phyloP scores from a whole-genome alignment of 2,797 vertebrate genomes.

The Buceros bicornis region DNA sequence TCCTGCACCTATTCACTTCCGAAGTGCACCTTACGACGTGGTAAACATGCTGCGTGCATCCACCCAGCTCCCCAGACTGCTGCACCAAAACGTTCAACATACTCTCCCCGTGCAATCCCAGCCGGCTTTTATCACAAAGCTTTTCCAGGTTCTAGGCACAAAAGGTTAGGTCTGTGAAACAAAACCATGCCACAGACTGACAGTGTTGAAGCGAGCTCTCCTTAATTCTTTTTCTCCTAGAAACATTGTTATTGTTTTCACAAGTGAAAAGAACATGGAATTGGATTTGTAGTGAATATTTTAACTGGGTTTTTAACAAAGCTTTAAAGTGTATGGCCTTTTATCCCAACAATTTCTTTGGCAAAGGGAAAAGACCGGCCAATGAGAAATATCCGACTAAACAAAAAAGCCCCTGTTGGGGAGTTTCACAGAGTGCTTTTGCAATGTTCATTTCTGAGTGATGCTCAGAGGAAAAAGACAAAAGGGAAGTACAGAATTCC shows the following conservation, averaged over 20 bases:
- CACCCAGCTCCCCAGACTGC: not conserved
- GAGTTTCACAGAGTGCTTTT: not conserved
- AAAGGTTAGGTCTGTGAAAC: conserved; percentile 8
- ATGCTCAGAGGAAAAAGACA: not conserved
- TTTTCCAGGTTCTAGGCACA: conserved; percentile 46
- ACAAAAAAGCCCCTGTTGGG: not conserved
- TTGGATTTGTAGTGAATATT: not conserved
- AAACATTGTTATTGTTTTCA: conserved; percentile 16
- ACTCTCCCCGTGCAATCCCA: conserved; percentile 8
- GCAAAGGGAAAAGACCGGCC: conserved; percentile 1
- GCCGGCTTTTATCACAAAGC: conserved; percentile 51
- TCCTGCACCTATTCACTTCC: conserved; percentile 41
- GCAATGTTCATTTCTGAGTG: not conserved
- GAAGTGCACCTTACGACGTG: conserved; percentile 40
- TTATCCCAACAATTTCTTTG: not conserved
- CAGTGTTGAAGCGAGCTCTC: not conserved
- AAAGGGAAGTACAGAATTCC: not conserved
- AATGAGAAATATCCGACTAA: conserved; percentile 23
- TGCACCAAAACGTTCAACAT: conserved; percentile 12
- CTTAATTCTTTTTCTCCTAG: conserved; percentile 1
- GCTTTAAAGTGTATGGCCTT: not conserved
- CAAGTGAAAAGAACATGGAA: conserved; percentile 5
- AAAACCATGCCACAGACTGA: conserved; percentile 4
- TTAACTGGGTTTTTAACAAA: not conserved
- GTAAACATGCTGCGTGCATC: conserved; percentile 17